Conservation (phyloP, 2,113 vertebrate species). For the Tamias sibiricus region DNA sequence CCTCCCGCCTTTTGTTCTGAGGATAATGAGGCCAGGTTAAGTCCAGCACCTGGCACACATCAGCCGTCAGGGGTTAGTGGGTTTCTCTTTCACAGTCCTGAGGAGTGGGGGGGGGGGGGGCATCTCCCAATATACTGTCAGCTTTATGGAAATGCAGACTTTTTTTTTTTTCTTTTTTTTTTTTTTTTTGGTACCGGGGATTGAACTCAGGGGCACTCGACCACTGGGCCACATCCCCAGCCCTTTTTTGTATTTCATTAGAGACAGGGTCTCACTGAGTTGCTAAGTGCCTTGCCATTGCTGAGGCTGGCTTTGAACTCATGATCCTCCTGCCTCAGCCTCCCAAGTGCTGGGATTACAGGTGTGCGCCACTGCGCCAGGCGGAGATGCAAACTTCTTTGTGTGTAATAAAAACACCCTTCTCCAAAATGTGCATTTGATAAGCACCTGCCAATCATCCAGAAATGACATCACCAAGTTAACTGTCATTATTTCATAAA, state of each 20-base stretch:
- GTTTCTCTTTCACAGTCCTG: background rate
- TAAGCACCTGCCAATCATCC: background rate
- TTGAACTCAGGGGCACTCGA: no score
- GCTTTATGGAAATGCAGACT: no score
- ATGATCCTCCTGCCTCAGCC: no score
- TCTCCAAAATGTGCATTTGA: background rate
- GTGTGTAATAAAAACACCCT: background rate
- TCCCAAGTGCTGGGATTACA: no score
- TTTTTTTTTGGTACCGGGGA: no score
- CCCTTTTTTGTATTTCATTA: no score
- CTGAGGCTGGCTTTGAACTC: no score
- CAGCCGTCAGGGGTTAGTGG: background rate
- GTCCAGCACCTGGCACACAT: background rate
- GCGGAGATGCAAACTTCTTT: background rate
- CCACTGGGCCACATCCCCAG: no score
- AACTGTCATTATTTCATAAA: constrained; percentile 8
- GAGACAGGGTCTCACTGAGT: no score
- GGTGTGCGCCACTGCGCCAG: no score
- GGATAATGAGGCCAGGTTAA: background rate
- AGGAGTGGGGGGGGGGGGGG: fast-evolving
- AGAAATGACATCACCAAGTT: background rate
- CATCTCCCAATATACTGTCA: background rate
- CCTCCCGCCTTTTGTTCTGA: background rate
- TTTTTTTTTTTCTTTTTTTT: no score
- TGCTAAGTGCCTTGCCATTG: no score